Base-by-base conservation (phyloP, 2,797 vertebrate species). In the Podargus strigoides region DNA sequence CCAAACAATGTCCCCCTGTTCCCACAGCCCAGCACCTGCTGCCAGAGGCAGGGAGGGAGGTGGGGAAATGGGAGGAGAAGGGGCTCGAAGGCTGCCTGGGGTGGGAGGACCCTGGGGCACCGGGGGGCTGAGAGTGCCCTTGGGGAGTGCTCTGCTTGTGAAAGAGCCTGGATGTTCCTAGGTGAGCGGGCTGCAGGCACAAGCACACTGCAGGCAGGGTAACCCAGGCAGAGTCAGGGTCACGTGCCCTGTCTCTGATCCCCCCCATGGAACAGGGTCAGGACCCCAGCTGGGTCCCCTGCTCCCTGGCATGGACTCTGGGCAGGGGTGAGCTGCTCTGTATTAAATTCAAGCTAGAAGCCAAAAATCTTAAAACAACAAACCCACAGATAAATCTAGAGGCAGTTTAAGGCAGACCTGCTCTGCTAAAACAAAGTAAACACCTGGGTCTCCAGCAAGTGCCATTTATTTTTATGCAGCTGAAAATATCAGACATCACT, bases 1-100 rank as follows among this genome's bases (percentile, higher is more conserved):
- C 68, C 7, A 6, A 79, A 94, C 90, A 96, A 96, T 90, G 73
- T 66, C 14, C 60, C 58, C 89, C 92, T 96, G 94, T 96, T 93
- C 86, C 83, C 24, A 4, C 74, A 72, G 63, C 16, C 56, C 21
- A 2, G 93, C 90, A 95, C 93, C 82, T 95, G 89, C 81, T 85
- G 77, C 60, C 75, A 67, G 60, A 36, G 24, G 26, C 34, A 36
- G 60, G 60, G n/a, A 3, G 7, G 72, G 63, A 82, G 59, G 19
- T 46, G 53, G 27, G 50, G 34, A 75, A 53, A 32, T 4, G 32
- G 6, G 22, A 42, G 26, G 16, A 81, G 41, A 87, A 87, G 24
- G 24, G 32, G 26, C 68, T 85, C 2, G 2, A 47, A 44, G 36
- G 22, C 46, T 59, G 64, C 34, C 39, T 28, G 55, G 44, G 22